Evolutionary conservation across 2,113 vertebrate genomes (phyloP), one percentile per base, ranked within the genome.

Genomic region (Paramisgurnus dabryanus): DNA sequence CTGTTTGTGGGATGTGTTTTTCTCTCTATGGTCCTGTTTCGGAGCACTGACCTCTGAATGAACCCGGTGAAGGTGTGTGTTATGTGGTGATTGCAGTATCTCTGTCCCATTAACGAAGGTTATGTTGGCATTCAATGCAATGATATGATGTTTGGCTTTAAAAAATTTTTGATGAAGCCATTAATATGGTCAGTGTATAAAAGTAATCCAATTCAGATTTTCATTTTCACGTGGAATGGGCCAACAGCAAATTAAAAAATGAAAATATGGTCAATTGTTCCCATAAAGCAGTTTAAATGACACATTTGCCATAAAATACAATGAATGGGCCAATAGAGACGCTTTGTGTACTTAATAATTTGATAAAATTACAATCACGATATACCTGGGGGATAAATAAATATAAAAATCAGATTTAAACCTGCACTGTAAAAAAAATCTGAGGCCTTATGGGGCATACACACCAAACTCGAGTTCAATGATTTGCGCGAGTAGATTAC

Each of bases 11-110:
- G 40, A 61, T 50, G 61, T 40, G 49, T 67, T 68, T 79, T 64
- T 67, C 79, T 61, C 49, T 2, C 63, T 17, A 55, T 15, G 61
- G 18, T 64, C 55, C 27, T 13, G 43, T 76, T 83, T 78, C 17
- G 27, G 15, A 34, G 74, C 18, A 67, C 13, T 78, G 76, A 73
- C 71, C 83, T 77, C 79, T 69, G 18, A 6, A n/a, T 84, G 79
- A 84, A 81, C 83, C 68, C 47, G 27, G 17, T 49, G 41, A 13
- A 67, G 22, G 18, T 17, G 10, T 15, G 43, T 9, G 27, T 49
- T 76, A 7, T 27, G 49, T 4, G 17, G 73, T n/a, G 47, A 77
- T 77, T 40, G 17, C 22, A 65, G 60, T 10, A 65, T 64, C 22
- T 39, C 22, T n/a, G 7, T 9, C 57, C n/a, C 22, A 39, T 50